Percentiles rank a stretch among this genome's conserved stretches.
Evolutionary conservation across 2,888 invertebrate species (phyloP).

Genomic region (Aspidiotus destructor): DNA sequence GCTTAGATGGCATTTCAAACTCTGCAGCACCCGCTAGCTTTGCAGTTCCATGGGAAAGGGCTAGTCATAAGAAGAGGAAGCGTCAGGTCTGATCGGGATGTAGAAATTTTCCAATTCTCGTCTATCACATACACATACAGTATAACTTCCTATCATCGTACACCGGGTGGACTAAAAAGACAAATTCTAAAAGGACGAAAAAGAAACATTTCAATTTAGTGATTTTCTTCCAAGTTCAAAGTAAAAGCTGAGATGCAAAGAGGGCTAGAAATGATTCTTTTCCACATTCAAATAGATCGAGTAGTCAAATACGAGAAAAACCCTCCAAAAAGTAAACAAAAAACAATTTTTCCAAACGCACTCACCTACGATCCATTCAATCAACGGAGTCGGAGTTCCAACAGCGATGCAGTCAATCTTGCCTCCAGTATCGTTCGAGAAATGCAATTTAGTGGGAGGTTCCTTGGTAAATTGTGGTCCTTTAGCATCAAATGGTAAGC

Average conservation of each 20-base stretch:
- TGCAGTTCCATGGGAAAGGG: too few species aligned
- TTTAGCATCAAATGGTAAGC: constrained; percentile 34
- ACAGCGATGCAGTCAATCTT: constrained; percentile 59
- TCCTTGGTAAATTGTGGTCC: constrained; percentile 58
- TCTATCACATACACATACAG: too few species aligned
- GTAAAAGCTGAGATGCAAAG: too few species aligned
- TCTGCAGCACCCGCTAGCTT: too few species aligned
- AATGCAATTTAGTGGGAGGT: constrained; percentile 64
- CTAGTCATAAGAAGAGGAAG: too few species aligned
- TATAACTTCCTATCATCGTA: too few species aligned
- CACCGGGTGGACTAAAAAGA: too few species aligned
- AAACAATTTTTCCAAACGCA: background rate
- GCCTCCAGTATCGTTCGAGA: constrained; percentile 64
- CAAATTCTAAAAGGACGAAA: background rate
- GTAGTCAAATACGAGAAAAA: background rate
- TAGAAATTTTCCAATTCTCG: too few species aligned
- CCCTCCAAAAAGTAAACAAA: background rate
- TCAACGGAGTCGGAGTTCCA: constrained; percentile 59
- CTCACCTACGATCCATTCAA: constrained; percentile 41
- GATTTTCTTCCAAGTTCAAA: background rate
- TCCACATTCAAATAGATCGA: background rate
- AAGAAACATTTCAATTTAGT: background rate
- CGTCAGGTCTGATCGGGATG: too few species aligned
- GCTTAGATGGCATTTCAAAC: too few species aligned
- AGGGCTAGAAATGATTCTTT: too few species aligned